These are phyloP conservation scores for Epizoanthus stellaris DNA, from an alignment of 92 coral and sea anemone genomes.

Conservation along the genomic window DNA sequence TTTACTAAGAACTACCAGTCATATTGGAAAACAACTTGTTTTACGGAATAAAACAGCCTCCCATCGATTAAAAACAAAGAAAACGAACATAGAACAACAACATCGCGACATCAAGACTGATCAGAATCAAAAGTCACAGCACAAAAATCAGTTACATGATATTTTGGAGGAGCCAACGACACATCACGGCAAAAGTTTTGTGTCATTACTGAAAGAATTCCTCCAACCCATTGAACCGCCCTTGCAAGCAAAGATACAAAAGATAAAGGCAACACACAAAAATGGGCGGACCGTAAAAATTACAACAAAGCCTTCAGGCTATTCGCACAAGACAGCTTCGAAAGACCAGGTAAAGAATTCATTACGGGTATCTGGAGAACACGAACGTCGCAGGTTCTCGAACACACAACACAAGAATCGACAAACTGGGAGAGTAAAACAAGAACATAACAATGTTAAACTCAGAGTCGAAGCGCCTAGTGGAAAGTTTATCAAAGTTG, in stretches of 20 bases:
- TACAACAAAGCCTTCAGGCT: not conserved
- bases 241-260: not conserved
- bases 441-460: not conserved
- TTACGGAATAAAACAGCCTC: not conserved
- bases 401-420: not conserved
- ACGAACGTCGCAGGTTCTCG: not conserved
- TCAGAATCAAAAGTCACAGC: not conserved
- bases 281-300: not conserved
- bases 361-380: not conserved
- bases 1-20: not conserved
- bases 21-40: not conserved
- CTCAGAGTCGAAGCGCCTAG: not conserved
- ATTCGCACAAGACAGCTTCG: not conserved
- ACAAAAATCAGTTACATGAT: not conserved
- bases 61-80: slow-evolving; percentile 1
- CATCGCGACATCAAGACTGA: not conserved
- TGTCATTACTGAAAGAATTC: not conserved
- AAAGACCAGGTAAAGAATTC: not conserved
- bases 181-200: not conserved
- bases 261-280: not conserved
- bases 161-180: not conserved
- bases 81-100: not conserved
- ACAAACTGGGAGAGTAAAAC: not conserved
- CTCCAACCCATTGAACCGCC: slow-evolving; percentile 10
- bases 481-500: not conserved